These are phyloP conservation scores for Eleutherodactylus coqui DNA, from an alignment of 2,797 vertebrate genomes.

Conservation along the genomic window DNA sequence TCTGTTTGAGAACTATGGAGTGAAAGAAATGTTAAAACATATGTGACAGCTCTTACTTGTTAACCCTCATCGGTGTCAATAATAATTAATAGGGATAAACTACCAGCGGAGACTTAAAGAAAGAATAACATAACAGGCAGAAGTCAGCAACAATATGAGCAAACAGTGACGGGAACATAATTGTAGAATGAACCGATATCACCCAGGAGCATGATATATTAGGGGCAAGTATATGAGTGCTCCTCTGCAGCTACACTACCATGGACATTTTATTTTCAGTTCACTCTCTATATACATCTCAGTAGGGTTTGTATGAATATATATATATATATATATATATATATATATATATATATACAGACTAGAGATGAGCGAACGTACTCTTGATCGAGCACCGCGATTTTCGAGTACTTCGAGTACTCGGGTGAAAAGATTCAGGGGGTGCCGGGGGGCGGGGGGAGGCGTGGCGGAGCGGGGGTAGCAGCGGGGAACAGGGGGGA, in stretches of 20 bases:
- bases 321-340: no score
- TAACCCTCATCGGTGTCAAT: conserved; percentile 15
- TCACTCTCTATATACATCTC: neutral
- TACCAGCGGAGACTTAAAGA: neutral
- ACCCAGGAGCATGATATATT: neutral
- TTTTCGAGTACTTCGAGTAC: no score
- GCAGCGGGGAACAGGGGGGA: no score
- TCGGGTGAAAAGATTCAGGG: no score
- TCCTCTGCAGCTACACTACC: neutral
- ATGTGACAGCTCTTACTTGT: neutral
- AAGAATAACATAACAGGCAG: neutral
- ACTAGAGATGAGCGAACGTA: no score
- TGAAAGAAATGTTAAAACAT: neutral
- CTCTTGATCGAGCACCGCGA: no score
- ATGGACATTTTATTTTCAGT: neutral
- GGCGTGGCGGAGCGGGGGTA: no score
- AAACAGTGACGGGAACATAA: neutral
- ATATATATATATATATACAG: no score
- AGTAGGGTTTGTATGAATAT: neutral
- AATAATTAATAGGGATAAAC: neutral
- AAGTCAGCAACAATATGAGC: neutral
- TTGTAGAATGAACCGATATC: neutral
- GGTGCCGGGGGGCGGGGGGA: no score
- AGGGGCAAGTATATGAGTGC: neutral
- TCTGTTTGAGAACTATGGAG: neutral